Base-by-base conservation (phyloP, 1,140 invertebrate genomes). In the Drosophila kepulauana region DNA sequence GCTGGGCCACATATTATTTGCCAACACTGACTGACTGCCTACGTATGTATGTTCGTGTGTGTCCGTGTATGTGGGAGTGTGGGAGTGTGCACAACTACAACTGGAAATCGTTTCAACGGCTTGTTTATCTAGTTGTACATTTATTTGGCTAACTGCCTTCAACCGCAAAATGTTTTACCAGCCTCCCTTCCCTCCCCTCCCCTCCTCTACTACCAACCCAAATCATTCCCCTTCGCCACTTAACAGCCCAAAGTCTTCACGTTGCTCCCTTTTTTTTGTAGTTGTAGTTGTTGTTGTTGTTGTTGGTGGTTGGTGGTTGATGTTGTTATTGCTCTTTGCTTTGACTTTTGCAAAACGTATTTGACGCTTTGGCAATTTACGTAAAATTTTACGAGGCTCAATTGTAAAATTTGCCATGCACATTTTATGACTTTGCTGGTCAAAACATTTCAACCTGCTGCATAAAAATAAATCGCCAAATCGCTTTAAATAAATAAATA, bases 91-190 rank as follows among this genome's bases (percentile, higher is more conserved):
- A 68, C 59, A 75, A 71, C 80, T 75, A 70, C 54, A 64, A 79
- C 69, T 75, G 54, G 72, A 63, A 63, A 58, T 66, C 72, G 65
- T 81, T 86, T 84, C 52, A 80, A 78, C 82, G 61, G 64, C 73
- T 87, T 87, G 79, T 88, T 88, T 80, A 80, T 87, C 79, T 80
- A 70, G 84, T 82, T 80, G 73, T 82, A 87, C 79, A 87, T 88
- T 88, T 88, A 87, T 87, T 87, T 87, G 84, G 84, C 84, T 77
- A 88, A 82, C 84, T 80, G 80, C 80, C 79, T 82, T 87, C 48
- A 87, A 75, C 84, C 84, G 49, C 84, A 87, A 87, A 88, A 87
- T 80, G 79, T 80, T 86, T 54, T 15, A 59, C 57, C 30, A 38
- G 10, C 58, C 46, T 7, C 52, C n/a, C 7, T 28, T 6, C 10